Conservation (phyloP, 2,888 invertebrate species). For the Chironomus tentans region DNA sequence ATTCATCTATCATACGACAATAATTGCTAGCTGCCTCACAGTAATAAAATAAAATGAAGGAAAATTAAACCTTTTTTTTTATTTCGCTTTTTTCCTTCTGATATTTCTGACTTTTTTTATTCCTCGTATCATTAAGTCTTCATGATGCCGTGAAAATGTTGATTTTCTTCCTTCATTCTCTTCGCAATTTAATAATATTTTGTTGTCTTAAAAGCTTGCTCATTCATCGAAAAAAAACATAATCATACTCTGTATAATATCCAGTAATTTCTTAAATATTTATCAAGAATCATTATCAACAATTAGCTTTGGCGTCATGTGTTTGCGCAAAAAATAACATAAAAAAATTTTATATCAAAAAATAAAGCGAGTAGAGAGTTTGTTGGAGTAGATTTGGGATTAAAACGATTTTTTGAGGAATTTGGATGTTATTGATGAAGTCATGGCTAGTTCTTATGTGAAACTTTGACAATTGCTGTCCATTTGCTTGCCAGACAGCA, state of each 20-base stretch:
- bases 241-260: background rate
- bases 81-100: too few species aligned
- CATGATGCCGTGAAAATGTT: conserved; percentile 13
- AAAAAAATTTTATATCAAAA: background rate
- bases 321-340: background rate
- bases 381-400: too few species aligned
- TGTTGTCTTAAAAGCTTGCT: background rate
- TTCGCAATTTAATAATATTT: too few species aligned
- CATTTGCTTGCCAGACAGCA: too few species aligned
- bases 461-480: too few species aligned
- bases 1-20: background rate
- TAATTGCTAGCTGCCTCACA: background rate
- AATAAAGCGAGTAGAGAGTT: too few species aligned
- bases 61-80: too few species aligned
- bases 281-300: conserved; percentile 23
- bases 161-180: background rate
- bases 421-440: too few species aligned
- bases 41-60: too few species aligned
- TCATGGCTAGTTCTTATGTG: too few species aligned
- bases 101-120: background rate
- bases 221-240: background rate
- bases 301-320: conserved; percentile 22
- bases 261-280: conserved; percentile 19
- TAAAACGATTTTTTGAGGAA: too few species aligned
- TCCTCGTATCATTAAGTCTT: conserved; percentile 14